Percentiles rank a stretch among this genome's conserved stretches.
Conservation (phyloP, 2,797 vertebrate species). For the Rhabdomys pumilio region DNA sequence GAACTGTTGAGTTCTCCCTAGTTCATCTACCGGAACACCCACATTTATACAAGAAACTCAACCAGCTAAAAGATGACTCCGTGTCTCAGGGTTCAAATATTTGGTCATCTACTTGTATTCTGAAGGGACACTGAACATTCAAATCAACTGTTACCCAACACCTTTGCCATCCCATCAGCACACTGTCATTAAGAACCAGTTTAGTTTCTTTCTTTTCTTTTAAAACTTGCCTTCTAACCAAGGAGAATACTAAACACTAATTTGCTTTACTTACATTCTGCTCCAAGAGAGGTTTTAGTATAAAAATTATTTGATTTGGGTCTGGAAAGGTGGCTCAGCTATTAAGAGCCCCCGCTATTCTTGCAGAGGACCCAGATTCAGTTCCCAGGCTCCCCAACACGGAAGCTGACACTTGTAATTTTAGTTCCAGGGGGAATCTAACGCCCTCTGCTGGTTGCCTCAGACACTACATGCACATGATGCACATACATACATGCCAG, state of each 20-base stretch:
- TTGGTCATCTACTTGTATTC: neutral
- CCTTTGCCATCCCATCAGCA: neutral
- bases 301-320: slow-evolving; percentile 3
- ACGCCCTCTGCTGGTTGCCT: neutral
- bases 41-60: slow-evolving; percentile 22
- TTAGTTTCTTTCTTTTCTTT: slow-evolving; percentile 24
- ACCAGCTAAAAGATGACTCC: neutral
- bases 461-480: neutral
- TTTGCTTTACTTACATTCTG: slow-evolving; percentile 13
- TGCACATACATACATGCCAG: neutral
- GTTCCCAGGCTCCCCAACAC: too few species aligned
- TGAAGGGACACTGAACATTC: neutral
- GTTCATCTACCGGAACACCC: neutral
- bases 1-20: neutral
- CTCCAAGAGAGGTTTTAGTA: neutral
- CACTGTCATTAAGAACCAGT: neutral
- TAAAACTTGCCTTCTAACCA: neutral
- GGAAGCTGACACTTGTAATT: neutral
- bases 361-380: neutral
- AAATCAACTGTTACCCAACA: neutral
- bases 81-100: neutral
- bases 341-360: neutral
- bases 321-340: neutral
- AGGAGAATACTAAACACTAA: neutral
- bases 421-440: neutral